phyloP scores from a whole-genome alignment of 2,797 vertebrate species.

The Melanotaenia parkinsoni region DNA sequence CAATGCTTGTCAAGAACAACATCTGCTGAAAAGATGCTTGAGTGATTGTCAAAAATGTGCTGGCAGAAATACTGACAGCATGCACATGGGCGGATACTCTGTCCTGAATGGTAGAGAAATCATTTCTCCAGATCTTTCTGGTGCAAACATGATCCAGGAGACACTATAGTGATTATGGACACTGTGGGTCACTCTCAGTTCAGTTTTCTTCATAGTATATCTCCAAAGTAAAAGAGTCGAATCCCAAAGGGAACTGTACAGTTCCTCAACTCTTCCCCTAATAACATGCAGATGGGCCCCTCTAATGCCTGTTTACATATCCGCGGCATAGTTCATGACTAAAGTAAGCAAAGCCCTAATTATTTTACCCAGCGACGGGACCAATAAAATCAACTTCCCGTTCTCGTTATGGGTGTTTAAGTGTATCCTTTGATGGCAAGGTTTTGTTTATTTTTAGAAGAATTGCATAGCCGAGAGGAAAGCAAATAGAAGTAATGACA shows the following conservation, averaged over 20 bases:
- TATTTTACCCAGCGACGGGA: constrained; percentile 85
- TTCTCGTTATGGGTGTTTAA: constrained; percentile 83
- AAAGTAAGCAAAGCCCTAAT: constrained; percentile 87
- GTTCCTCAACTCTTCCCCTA: constrained; percentile 76
- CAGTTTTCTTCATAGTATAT: constrained; percentile 63
- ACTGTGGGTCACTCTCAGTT: constrained; percentile 70
- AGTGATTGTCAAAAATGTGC: constrained; percentile 82
- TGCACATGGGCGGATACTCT: constrained; percentile 46
- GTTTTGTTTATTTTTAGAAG: constrained; percentile 84
- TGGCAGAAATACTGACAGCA: constrained; percentile 72
- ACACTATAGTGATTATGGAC: constrained; percentile 50
- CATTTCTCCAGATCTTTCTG: constrained; percentile 46
- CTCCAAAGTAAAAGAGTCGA: constrained; percentile 63
- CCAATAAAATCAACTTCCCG: constrained; percentile 87
- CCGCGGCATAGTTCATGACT: constrained; percentile 83
- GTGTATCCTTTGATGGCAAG: constrained; percentile 79
- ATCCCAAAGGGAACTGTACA: constrained; percentile 60
- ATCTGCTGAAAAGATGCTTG: constrained; percentile 83
- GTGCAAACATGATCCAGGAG: constrained; percentile 28
- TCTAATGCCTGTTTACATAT: constrained; percentile 85
- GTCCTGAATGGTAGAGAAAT: constrained; percentile 37
- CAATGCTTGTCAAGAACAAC: constrained; percentile 77
- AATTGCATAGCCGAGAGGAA: constrained; percentile 81
- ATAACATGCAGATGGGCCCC: constrained; percentile 83
- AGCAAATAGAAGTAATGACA: constrained; percentile 84